Evolutionary conservation across 1,140 invertebrate genomes (phyloP).

Genomic region (Bacillus rossius): DNA sequence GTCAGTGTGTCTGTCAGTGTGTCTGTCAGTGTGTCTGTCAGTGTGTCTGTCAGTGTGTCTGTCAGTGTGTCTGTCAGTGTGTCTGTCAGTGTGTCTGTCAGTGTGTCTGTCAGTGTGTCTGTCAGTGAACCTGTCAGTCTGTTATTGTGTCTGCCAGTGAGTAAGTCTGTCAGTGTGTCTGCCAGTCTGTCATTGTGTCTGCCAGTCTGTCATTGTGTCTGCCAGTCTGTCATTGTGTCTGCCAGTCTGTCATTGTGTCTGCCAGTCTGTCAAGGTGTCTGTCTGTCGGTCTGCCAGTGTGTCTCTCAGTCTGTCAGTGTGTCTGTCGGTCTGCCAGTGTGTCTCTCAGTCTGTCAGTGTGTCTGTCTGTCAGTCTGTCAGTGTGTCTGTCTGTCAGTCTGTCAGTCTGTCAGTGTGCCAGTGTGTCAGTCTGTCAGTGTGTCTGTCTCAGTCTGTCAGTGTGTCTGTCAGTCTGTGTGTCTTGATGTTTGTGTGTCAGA

Average conservation of each 20-base stretch:
- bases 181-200: no score
- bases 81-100: slow-evolving; percentile 22
- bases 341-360: slow-evolving; percentile 24
- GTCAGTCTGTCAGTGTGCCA: slow-evolving; percentile 31
- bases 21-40: slow-evolving; percentile 31
- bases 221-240: no score
- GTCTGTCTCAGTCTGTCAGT: slow-evolving; percentile 26
- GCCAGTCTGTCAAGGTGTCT: no score
- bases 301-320: no score
- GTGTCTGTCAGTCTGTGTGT: slow-evolving; percentile 26
- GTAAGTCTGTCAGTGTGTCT: no score
- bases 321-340: no score
- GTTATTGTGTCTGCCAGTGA: no score
- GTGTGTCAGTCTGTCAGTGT: slow-evolving; percentile 32
- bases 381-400: slow-evolving; percentile 29
- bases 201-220: no score
- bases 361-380: slow-evolving; percentile 27
- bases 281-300: no score
- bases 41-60: slow-evolving; percentile 27
- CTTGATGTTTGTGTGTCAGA: no score
- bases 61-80: slow-evolving; percentile 24
- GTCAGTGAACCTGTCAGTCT: no score
- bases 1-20: slow-evolving; percentile 23
- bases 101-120: slow-evolving; percentile 30
- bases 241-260: no score